Evolutionary conservation across 2,797 vertebrate species (phyloP).

Genomic region (Pangasius djambal): DNA sequence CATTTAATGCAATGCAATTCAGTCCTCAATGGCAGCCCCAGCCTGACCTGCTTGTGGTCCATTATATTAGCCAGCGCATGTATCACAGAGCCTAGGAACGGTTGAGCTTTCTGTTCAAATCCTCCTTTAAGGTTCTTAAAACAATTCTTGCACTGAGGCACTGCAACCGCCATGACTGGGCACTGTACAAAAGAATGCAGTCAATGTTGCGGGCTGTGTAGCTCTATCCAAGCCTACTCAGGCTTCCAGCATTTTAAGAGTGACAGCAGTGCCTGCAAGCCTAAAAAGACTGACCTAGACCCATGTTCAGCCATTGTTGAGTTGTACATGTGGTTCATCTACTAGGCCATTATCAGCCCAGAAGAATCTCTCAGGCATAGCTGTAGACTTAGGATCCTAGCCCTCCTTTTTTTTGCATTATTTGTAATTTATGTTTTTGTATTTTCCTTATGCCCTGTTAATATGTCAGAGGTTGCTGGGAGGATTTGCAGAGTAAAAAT

Average conservation of each 20-base stretch:
- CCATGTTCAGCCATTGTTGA: too few species aligned
- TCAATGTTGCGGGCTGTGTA: neutral
- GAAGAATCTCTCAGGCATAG: neutral
- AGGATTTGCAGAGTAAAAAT: too few species aligned
- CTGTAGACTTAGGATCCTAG: neutral
- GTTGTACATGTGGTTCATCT: too few species aligned
- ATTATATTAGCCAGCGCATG: neutral
- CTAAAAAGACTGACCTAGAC: neutral
- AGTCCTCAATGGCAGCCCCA: too few species aligned
- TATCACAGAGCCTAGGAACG: too few species aligned
- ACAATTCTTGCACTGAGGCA: neutral
- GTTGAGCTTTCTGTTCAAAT: neutral
- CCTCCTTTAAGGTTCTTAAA: neutral
- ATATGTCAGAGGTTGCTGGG: too few species aligned
- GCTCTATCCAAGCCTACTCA: neutral
- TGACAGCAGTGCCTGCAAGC: too few species aligned
- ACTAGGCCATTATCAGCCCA: neutral
- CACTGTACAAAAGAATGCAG: neutral
- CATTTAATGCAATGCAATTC: neutral
- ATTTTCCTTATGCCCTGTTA: too few species aligned
- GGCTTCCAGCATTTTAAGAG: neutral
- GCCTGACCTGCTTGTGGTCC: neutral
- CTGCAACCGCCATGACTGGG: neutral
- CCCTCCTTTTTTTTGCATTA: too few species aligned
- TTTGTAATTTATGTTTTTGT: too few species aligned